Conservation (phyloP, 2,113 vertebrate species). For the Podiceps cristatus region DNA sequence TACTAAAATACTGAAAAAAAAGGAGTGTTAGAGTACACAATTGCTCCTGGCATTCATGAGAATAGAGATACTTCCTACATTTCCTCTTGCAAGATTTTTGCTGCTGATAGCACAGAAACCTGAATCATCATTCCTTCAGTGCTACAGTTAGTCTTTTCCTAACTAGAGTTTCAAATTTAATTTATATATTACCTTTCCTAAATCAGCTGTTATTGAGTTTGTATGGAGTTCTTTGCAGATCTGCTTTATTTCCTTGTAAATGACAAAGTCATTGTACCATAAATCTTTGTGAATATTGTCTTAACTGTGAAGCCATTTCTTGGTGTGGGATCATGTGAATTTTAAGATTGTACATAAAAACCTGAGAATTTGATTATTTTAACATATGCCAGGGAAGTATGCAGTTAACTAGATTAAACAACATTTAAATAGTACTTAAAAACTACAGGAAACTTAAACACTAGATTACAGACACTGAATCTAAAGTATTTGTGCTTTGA, state of each 20-base stretch:
- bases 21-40: not conserved
- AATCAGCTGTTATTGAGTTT: constrained; percentile 10
- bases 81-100: not conserved
- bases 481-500: not conserved
- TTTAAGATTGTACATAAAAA: not conserved
- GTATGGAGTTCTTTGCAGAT: constrained; percentile 21
- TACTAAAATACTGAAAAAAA: constrained; percentile 34
- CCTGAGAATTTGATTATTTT: not conserved
- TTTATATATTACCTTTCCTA: not conserved
- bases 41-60: not conserved
- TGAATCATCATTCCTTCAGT: not conserved
- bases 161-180: constrained; percentile 29
- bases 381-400: not conserved
- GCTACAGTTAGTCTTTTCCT: constrained; percentile 1
- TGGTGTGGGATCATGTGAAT: not conserved
- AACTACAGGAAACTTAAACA: not conserved
- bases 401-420: not conserved
- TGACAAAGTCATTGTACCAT: constrained; percentile 1
- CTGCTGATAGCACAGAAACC: not conserved
- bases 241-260: constrained; percentile 40
- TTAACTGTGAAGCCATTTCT: not conserved
- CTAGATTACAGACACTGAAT: not conserved
- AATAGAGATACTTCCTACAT: not conserved
- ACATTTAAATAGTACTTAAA: not conserved
- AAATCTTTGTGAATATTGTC: constrained; percentile 38